Percentiles rank a stretch among this genome's conserved stretches.
These are phyloP conservation scores for Unio delphinus DNA, from an alignment of 2,888 invertebrate genomes.

Conservation along the genomic window DNA sequence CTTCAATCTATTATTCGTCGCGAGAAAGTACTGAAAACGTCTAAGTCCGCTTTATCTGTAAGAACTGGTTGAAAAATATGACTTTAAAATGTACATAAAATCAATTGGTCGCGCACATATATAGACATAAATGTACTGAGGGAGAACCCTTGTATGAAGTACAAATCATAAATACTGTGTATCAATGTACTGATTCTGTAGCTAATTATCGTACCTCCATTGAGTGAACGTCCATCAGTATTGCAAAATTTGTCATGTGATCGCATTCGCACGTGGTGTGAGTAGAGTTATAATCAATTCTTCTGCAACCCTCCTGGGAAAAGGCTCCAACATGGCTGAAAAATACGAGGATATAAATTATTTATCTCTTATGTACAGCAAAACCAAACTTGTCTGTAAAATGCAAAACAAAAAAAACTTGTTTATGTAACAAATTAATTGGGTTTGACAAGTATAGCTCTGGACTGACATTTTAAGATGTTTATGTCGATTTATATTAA, in stretches of 20 bases:
- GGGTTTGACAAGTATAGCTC: too few relatives aligned
- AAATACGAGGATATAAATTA: neutral
- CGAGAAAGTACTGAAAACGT: neutral
- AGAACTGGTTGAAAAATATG: too few relatives aligned
- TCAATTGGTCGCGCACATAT: too few relatives aligned
- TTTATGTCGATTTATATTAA: too few relatives aligned
- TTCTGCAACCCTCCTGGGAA: constrained; percentile 56
- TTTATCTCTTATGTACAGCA: neutral
- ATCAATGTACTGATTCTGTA: neutral
- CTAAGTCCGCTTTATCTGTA: neutral
- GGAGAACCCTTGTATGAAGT: too few relatives aligned
- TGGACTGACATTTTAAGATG: too few relatives aligned
- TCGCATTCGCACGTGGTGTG: constrained; percentile 66
- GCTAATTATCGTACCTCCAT: constrained; percentile 12
- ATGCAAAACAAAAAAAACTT: neutral
- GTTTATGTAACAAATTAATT: neutral
- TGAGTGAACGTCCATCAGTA: constrained; percentile 64
- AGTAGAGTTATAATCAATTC: constrained; percentile 44
- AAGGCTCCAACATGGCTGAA: constrained; percentile 43
- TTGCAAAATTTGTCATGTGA: constrained; percentile 70
- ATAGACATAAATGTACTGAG: too few relatives aligned
- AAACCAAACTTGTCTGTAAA: neutral
- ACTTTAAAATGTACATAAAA: too few relatives aligned
- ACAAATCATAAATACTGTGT: neutral
- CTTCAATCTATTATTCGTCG: neutral